Evolutionary conservation across 1,140 invertebrate species (phyloP).

Genomic region (Bicyclus anynana): DNA sequence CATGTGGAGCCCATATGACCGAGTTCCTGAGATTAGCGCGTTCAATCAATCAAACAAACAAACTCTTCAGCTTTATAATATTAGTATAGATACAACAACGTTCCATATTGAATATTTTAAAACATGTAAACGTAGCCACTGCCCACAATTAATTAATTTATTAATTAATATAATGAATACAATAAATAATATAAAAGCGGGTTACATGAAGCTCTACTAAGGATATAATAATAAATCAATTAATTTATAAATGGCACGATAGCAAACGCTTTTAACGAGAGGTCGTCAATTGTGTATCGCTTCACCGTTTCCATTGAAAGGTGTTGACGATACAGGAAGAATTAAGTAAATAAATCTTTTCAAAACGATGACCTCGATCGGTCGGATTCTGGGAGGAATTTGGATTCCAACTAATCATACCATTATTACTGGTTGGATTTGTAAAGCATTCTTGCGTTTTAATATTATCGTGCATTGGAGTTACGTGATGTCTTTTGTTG

Average conservation of each 20-base stretch:
- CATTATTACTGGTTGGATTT: constrained; percentile 9
- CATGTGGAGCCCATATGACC: no score
- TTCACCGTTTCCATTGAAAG: constrained; percentile 37
- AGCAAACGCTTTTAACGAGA: constrained; percentile 31
- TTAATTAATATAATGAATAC: constrained; percentile 7
- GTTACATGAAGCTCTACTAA: constrained; percentile 24
- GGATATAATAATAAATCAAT: constrained; percentile 39
- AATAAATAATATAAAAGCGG: constrained; percentile 7
- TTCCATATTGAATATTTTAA: no score
- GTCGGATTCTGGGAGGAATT: constrained; percentile 34
- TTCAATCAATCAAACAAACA: no score
- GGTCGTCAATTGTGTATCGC: constrained; percentile 48
- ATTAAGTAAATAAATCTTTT: constrained; percentile 26
- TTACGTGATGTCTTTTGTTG: not conserved
- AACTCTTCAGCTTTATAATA: no score
- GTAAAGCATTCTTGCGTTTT: constrained; percentile 8
- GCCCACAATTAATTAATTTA: not conserved
- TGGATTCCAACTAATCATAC: constrained; percentile 15
- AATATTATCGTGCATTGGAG: not conserved
- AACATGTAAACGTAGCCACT: not conserved
- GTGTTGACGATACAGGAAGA: constrained; percentile 39
- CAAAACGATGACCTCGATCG: constrained; percentile 35
- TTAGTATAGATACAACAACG: no score
- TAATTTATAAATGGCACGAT: constrained; percentile 36
- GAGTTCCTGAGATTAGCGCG: no score